Evolutionary conservation across 2,113 vertebrate genomes (phyloP).

Genomic region (Macquaria ambigua): DNA sequence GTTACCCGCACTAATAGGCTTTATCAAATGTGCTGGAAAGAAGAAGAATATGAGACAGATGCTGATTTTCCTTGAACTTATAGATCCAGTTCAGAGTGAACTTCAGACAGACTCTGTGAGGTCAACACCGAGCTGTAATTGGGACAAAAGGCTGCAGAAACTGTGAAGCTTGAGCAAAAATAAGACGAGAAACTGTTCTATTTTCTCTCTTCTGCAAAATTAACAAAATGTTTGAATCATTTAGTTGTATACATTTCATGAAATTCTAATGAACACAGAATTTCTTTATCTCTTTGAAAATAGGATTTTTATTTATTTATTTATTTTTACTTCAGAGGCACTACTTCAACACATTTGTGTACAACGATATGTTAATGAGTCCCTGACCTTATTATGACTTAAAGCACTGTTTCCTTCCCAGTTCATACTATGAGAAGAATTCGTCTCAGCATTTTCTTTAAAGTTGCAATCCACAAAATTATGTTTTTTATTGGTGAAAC

Average conservation of each 20-base stretch:
- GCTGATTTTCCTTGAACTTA: conserved; percentile 54
- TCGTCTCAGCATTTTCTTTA: neutral
- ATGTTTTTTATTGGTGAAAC: neutral
- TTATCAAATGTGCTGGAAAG: conserved; percentile 38
- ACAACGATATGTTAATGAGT: neutral
- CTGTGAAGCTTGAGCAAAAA: conserved; percentile 9
- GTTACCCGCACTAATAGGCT: conserved; percentile 35
- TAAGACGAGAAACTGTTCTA: neutral
- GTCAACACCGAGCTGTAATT: conserved; percentile 7
- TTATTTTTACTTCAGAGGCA: conserved; percentile 1
- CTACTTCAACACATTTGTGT: neutral
- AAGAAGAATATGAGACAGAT: conserved; percentile 42
- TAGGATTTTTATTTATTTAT: neutral
- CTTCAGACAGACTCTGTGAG: conserved; percentile 20
- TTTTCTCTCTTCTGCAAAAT: conserved; percentile 7
- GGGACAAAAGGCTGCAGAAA: conserved; percentile 29
- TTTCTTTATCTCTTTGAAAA: neutral
- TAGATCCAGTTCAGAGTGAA: conserved; percentile 16
- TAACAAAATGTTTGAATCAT: conserved; percentile 25
- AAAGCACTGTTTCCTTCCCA: neutral
- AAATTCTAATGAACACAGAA: conserved; percentile 8
- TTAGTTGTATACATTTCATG: conserved; percentile 19
- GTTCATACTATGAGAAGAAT: neutral
- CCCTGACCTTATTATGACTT: conserved; percentile 13
- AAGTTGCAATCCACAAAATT: neutral